Conservation (phyloP, 1,140 invertebrate species). For the Propsilocerus akamusi region DNA sequence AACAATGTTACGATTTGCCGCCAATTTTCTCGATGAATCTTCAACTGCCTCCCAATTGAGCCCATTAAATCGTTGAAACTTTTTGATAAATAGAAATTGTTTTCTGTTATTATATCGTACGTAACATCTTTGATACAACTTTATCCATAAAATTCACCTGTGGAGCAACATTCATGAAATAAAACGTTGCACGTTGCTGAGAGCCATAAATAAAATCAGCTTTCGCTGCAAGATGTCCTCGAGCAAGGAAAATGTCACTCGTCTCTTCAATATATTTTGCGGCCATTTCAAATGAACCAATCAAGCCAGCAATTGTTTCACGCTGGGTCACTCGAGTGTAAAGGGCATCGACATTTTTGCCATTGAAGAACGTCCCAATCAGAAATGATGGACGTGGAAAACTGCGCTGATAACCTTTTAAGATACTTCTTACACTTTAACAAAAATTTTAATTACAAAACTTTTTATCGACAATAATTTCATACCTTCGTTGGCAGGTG, state of each 20-base stretch:
- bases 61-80: constrained; percentile 35
- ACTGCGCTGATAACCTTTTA: neutral
- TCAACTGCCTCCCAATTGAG: constrained; percentile 32
- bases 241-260: constrained; percentile 10
- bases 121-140: no score
- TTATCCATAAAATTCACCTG: constrained; percentile 14
- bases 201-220: constrained; percentile 26
- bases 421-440: no score
- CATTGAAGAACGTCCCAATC: neutral
- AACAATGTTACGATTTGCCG: constrained; percentile 12
- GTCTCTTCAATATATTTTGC: neutral
- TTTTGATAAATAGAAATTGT: constrained; percentile 5
- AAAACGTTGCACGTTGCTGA: constrained; percentile 25
- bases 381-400: neutral
- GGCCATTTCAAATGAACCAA: neutral
- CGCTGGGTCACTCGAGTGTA: neutral
- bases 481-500: neutral
- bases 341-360: neutral
- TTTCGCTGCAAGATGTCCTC: constrained; percentile 28
- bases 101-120: neutral
- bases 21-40: constrained; percentile 18
- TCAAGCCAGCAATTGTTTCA: neutral
- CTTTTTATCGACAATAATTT: neutral
- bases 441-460: no score
- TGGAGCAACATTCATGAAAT: constrained; percentile 32